Percentiles rank a stretch among this genome's conserved stretches.
Evolutionary conservation across 2,888 invertebrate species (phyloP).

Genomic region (Netelia melanura): DNA sequence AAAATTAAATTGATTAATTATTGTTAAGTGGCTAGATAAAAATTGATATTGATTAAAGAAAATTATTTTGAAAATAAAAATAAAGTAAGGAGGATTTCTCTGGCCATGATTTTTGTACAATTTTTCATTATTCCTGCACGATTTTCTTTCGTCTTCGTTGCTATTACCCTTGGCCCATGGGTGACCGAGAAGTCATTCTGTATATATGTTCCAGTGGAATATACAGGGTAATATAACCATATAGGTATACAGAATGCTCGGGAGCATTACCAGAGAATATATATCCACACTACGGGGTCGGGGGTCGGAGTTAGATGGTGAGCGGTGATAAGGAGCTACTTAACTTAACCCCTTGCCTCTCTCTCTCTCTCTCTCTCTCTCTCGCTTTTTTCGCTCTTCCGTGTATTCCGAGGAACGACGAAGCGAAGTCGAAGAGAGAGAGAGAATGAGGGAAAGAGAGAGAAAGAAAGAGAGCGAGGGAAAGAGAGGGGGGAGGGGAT

Average conservation of each 20-base stretch:
- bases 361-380: slow-evolving; percentile 17
- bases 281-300: slow-evolving; percentile 56
- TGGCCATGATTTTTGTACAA: neutral
- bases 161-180: slow-evolving; percentile 21
- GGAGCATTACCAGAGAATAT: slow-evolving; percentile 37
- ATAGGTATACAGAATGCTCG: slow-evolving; percentile 23
- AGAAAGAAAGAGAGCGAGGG: slow-evolving; percentile 3
- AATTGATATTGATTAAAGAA: no score
- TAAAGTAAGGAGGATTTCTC: neutral
- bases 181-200: slow-evolving; percentile 11
- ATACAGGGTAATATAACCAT: neutral
- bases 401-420: slow-evolving; percentile 54
- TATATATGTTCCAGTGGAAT: neutral
- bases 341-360: slow-evolving; percentile 82
- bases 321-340: slow-evolving; percentile 83
- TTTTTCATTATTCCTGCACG: slow-evolving; percentile 21
- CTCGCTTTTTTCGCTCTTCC: slow-evolving; percentile 34
- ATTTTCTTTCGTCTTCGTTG: slow-evolving; percentile 13
- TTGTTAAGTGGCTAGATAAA: no score
- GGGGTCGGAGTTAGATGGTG: slow-evolving; percentile 80
- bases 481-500: neutral
- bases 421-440: slow-evolving; percentile 17
- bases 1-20: neutral
- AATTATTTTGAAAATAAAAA: no score
- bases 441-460: neutral